Percentiles rank a stretch among this genome's conserved stretches.
Conservation (phyloP, 2,888 invertebrate genomes). For the Rotaria magnacalcarata region DNA sequence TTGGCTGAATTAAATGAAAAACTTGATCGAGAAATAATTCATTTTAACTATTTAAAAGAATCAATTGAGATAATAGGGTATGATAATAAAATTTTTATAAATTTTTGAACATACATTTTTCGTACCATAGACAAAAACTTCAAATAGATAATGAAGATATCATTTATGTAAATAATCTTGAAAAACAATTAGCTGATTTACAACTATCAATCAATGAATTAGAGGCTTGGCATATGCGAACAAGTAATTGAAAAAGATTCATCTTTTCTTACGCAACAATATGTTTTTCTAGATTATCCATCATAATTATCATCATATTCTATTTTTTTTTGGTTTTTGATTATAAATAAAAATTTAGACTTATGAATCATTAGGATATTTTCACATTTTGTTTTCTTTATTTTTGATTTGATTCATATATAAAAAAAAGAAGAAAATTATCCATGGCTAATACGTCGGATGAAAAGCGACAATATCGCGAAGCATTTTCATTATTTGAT, state of each 20-base stretch:
- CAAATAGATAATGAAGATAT: neutral
- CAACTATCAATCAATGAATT: slow-evolving; percentile 27
- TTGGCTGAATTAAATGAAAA: neutral
- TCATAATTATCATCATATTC: neutral
- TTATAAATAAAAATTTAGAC: neutral
- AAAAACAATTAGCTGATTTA: slow-evolving; percentile 19
- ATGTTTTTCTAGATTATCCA: neutral
- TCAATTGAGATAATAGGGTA: slow-evolving; percentile 20
- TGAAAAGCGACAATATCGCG: slow-evolving; percentile 22
- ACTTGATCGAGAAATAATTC: slow-evolving; percentile 7
- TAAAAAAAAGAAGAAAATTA: neutral
- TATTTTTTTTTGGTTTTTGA: neutral
- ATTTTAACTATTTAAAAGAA: slow-evolving; percentile 21
- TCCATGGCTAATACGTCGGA: neutral
- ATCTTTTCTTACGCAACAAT: too few relatives aligned
- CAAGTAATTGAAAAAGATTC: neutral
- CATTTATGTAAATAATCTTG: neutral
- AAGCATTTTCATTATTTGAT: slow-evolving; percentile 36
- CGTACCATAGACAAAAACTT: neutral
- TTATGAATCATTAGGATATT: neutral
- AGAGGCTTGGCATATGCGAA: slow-evolving; percentile 6
- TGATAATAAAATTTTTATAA: neutral
- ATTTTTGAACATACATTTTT: neutral
- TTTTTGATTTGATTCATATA: neutral
- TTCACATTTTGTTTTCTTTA: neutral